These are phyloP conservation scores for Pandion haliaetus DNA, from an alignment of 2,113 vertebrate species.

Conservation along the genomic window DNA sequence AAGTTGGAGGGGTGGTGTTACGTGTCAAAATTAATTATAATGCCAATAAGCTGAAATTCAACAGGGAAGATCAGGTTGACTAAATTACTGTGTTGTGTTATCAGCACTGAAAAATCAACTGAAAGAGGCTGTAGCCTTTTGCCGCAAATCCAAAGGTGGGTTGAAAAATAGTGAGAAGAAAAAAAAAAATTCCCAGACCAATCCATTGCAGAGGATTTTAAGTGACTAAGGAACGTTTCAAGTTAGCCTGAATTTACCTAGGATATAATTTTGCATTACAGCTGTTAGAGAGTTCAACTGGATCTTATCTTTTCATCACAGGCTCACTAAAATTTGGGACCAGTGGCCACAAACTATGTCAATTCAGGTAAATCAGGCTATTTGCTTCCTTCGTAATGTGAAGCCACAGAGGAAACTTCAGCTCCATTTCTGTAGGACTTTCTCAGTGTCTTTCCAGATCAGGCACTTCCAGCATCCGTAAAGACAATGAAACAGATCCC, in stretches of 20 bases:
- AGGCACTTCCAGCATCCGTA: not conserved
- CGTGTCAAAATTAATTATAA: constrained; percentile 67
- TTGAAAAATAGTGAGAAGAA: not conserved
- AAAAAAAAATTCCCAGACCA: not conserved
- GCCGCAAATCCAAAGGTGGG: not conserved
- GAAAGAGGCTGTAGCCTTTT: constrained; percentile 23
- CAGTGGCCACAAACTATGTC: not conserved
- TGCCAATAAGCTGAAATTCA: constrained; percentile 58
- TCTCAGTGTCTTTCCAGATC: not conserved
- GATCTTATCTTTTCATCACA: not conserved
- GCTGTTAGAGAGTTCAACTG: not conserved
- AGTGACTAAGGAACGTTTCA: not conserved
- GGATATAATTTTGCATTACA: not conserved
- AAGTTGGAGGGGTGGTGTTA: constrained; percentile 65
- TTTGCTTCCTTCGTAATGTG: not conserved
- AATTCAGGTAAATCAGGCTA: not conserved
- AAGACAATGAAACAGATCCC: not conserved
- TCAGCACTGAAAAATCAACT: constrained; percentile 26
- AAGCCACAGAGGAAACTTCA: not conserved
- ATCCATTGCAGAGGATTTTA: not conserved
- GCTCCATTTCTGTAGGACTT: not conserved
- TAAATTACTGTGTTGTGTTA: constrained; percentile 52
- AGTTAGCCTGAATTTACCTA: not conserved
- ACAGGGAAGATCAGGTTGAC: constrained; percentile 58
- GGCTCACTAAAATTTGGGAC: not conserved